Conservation (phyloP, 2,113 vertebrate genomes). For the Crotalus viridis region DNA sequence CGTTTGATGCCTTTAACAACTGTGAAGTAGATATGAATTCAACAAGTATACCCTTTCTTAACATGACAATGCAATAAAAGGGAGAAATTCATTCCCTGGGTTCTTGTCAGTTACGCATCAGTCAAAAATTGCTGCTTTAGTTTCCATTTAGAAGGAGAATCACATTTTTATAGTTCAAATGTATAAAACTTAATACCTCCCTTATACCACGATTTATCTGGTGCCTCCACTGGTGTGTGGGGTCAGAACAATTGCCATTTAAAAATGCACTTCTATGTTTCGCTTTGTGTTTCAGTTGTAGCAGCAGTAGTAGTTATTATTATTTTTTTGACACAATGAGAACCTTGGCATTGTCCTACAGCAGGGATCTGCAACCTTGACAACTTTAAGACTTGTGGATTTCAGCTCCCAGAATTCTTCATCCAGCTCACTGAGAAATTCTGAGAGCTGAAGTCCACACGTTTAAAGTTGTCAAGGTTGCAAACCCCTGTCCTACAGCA, state of each 20-base stretch:
- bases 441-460: too few relatives aligned
- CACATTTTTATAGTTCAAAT: neutral
- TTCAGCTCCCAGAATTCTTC: too few relatives aligned
- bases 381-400: too few relatives aligned
- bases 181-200: neutral
- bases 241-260: neutral
- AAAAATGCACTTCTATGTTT: neutral
- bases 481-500: neutral
- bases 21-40: neutral
- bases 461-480: too few relatives aligned
- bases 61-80: neutral
- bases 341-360: neutral
- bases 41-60: neutral
- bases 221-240: neutral
- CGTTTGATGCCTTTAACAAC: neutral
- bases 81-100: neutral
- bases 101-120: neutral
- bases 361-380: neutral
- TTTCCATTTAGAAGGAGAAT: neutral
- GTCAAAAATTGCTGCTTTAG: neutral
- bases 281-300: neutral
- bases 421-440: too few relatives aligned
- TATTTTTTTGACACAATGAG: neutral
- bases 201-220: neutral
- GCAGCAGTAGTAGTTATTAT: neutral